Conservation (phyloP, 2,113 vertebrate genomes). For the Excalfactoria chinensis region DNA sequence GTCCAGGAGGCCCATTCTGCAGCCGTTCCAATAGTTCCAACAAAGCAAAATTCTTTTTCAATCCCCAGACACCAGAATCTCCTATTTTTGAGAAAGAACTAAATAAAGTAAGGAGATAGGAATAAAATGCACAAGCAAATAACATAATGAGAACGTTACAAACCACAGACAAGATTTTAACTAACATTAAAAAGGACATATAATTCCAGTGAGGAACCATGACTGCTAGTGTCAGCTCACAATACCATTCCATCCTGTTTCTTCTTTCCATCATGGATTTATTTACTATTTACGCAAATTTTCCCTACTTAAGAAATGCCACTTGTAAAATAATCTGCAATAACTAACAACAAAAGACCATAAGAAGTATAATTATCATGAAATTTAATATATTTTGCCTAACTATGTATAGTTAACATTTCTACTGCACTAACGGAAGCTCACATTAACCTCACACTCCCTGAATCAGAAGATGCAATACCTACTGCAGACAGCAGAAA, state of each 20-base stretch:
- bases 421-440: not conserved
- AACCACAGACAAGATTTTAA: not conserved
- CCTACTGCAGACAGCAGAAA: not conserved
- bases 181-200: not conserved
- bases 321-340: not conserved
- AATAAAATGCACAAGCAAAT: not conserved
- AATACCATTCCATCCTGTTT: not conserved
- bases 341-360: not conserved
- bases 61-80: constrained; percentile 97
- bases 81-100: constrained; percentile 77
- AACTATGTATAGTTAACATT: not conserved
- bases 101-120: constrained; percentile 7
- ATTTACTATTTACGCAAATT: not conserved
- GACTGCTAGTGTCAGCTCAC: not conserved
- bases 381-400: not conserved
- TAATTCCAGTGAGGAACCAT: not conserved
- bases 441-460: not conserved
- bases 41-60: constrained; percentile 99
- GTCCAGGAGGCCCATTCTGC: constrained; percentile 92
- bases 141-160: not conserved
- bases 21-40: constrained; percentile 94
- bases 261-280: not conserved
- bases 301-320: not conserved
- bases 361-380: not conserved
- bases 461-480: not conserved